Conservation (phyloP, 2,888 invertebrate species). For the Helicoverpa assulta region DNA sequence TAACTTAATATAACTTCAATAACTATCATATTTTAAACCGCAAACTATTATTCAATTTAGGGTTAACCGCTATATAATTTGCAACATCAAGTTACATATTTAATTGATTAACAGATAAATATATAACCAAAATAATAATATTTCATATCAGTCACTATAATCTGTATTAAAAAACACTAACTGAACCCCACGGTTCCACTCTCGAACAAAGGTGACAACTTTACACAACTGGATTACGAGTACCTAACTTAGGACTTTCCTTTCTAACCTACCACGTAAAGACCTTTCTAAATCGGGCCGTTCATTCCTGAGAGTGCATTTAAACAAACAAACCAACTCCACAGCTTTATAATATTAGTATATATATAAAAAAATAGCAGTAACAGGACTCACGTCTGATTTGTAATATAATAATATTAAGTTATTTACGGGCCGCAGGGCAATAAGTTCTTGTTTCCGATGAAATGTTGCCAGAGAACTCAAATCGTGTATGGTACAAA, state of each 20-base stretch:
- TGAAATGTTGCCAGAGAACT: conserved; percentile 81
- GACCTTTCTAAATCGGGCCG: too few relatives aligned
- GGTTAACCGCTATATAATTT: conserved; percentile 2
- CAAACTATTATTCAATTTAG: conserved; percentile 11
- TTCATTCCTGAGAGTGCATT: too few relatives aligned
- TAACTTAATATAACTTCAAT: neutral
- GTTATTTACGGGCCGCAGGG: conserved; percentile 81
- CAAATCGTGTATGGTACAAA: conserved; percentile 63
- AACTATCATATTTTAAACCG: neutral
- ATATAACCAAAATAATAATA: conserved; percentile 27
- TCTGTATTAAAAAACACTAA: too few relatives aligned
- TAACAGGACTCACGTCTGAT: conserved; percentile 79
- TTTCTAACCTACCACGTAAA: too few relatives aligned
- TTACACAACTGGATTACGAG: too few relatives aligned
- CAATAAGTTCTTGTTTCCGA: conserved; percentile 87
- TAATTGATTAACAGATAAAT: conserved; percentile 7
- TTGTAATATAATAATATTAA: conserved; percentile 86
- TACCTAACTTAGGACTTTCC: too few relatives aligned
- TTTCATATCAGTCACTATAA: conserved; percentile 14
- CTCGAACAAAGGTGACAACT: too few relatives aligned
- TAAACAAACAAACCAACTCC: too few relatives aligned
- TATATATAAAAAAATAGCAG: conserved; percentile 41
- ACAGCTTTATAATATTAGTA: conserved; percentile 14
- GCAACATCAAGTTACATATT: conserved; percentile 13
- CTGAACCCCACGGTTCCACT: too few relatives aligned